Evolutionary conservation across 2,113 vertebrate species (phyloP), one percentile per base, ranked within the genome.

Genomic region (Vireo altiloquus): DNA sequence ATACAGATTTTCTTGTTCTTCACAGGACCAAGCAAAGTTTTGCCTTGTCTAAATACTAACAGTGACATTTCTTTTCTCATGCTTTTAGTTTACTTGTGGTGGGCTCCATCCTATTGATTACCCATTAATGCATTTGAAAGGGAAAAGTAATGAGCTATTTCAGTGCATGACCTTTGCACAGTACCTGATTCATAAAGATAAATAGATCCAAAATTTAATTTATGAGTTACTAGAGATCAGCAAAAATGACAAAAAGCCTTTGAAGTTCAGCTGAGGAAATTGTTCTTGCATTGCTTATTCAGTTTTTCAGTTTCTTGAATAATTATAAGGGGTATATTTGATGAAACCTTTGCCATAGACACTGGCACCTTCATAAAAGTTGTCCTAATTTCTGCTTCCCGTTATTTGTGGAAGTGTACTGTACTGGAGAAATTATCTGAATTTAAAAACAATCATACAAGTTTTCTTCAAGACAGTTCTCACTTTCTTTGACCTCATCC

Each of bases 171-270:
- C 63, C 57, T 91, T 95, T 87, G 54, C 37, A 4, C 95, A 93
- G 65, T 93, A 97, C 95, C 96, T 96, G 88, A 95, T 96, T 97
- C 91, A 91, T 93, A 93, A 94, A 83, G n/a, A 76, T 56, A 92
- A 95, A 92, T 60, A 86, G 50, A 64, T 93, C 15, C 79, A 69
- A 59, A 82, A 82, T 88, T 49, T 94, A 42, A 85, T 71, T 87
- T 96, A 52, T 76, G 24, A 86, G 65, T 84, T 88, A 65, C 27
- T 82, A 86, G 37, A 60, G 54, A 75, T 46, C 37, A 90, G 30
- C 44, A 93, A 93, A 59, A 71, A 49, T 4, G 24, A 77, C 24
- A 86, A 82, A 94, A 78, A 14, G 21, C 11, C 53, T 79, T 80
- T 40, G 37, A 71, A 71, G 47, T 90, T 89, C 33, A 71, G 44